phyloP scores from a whole-genome alignment of 2,797 vertebrate genomes.

The Pipistrellus pygmaeus region DNA sequence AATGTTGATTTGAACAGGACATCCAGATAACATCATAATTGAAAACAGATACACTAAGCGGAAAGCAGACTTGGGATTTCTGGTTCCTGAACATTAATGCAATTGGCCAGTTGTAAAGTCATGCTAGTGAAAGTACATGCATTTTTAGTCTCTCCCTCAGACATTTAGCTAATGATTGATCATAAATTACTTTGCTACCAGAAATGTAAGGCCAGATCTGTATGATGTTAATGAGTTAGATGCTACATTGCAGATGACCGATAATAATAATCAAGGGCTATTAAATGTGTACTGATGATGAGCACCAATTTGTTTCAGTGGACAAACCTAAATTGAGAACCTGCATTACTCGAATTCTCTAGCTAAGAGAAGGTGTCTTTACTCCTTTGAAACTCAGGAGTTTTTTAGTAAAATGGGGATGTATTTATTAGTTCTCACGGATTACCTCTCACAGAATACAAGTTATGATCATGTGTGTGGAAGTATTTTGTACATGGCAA shows the following conservation, averaged over 20 bases:
- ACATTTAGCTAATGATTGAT: conserved; percentile 60
- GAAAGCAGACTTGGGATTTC: conserved; percentile 42
- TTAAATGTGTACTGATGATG: not conserved
- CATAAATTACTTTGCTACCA: conserved; percentile 59
- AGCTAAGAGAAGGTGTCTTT: not conserved
- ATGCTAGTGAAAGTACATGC: conserved; percentile 58
- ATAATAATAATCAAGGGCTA: not conserved
- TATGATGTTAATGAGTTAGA: conserved; percentile 56
- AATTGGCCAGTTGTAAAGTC: conserved; percentile 60
- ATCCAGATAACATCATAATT: conserved; percentile 42
- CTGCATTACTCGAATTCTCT: not conserved
- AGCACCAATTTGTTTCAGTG: not conserved
- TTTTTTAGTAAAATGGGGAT: not conserved
- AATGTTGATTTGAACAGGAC: not conserved
- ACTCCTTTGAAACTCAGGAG: not conserved
- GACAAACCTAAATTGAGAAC: not conserved
- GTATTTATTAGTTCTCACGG: not conserved
- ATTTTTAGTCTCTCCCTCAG: conserved; percentile 54
- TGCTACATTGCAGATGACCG: not conserved
- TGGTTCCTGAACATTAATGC: conserved; percentile 58
- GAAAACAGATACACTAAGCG: conserved; percentile 28
- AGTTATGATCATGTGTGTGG: not conserved
- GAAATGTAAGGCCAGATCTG: conserved; percentile 32
- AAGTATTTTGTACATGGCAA: not conserved
- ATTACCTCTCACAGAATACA: not conserved